Evolutionary conservation across 2,113 vertebrate species (phyloP).

Genomic region (Istiophorus platypterus): DNA sequence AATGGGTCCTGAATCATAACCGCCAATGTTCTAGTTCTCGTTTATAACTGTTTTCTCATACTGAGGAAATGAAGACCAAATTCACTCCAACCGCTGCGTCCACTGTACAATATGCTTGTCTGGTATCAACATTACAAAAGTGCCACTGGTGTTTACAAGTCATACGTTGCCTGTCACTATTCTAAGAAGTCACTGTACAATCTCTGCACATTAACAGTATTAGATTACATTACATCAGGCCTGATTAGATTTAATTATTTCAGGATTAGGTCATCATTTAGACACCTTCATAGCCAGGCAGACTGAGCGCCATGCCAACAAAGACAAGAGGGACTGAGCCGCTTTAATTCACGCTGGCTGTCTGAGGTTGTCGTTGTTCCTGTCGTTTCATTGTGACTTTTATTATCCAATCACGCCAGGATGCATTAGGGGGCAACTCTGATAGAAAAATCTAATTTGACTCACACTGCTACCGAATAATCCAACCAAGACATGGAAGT

Average conservation of each 20-base stretch:
- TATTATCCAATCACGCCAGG: slow-evolving; percentile 57
- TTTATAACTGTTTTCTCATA: not conserved
- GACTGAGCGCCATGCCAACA: not conserved
- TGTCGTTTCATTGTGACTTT: slow-evolving; percentile 49
- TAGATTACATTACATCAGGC: slow-evolving; percentile 48
- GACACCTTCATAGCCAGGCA: slow-evolving; percentile 50
- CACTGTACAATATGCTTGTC: not conserved
- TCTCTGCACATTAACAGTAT: slow-evolving; percentile 36
- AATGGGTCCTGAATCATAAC: not conserved
- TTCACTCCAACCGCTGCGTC: not conserved
- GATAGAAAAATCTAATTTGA: slow-evolving; percentile 54
- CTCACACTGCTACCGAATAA: slow-evolving; percentile 27
- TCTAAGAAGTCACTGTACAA: slow-evolving; percentile 48
- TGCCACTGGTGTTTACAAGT: not conserved
- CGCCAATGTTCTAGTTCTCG: not conserved
- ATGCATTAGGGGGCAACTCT: slow-evolving; percentile 34
- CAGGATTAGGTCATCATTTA: slow-evolving; percentile 47
- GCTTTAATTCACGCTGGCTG: slow-evolving; percentile 21
- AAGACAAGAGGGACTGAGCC: slow-evolving; percentile 7
- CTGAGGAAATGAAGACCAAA: not conserved
- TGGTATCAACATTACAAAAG: not conserved
- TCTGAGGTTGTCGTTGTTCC: slow-evolving; percentile 22
- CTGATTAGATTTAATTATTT: slow-evolving; percentile 58
- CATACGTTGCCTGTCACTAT: not conserved
- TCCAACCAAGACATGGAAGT: slow-evolving; percentile 18